Conservation (phyloP, 2,113 vertebrate species). For the Hyperopisus bebe region DNA sequence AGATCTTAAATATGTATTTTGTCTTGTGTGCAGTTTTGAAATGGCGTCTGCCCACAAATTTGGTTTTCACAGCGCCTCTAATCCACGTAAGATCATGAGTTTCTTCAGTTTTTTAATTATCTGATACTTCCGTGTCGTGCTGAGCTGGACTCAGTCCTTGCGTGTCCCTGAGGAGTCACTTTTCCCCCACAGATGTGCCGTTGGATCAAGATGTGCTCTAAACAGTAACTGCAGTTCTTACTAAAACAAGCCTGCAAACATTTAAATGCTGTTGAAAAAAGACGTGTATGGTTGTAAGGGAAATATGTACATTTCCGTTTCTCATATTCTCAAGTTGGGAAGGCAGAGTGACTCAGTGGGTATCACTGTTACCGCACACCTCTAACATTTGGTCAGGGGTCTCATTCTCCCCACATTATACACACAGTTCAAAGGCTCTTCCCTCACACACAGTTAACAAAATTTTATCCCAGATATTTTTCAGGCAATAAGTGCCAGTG, state of each 20-base stretch:
- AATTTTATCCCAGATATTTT: neutral
- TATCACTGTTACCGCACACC: neutral
- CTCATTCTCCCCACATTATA: neutral
- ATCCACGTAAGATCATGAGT: neutral
- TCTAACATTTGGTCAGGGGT: neutral
- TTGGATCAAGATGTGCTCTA: neutral
- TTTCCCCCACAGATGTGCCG: neutral
- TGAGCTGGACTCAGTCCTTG: neutral
- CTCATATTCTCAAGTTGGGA: neutral
- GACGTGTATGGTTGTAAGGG: neutral
- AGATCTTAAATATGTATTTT: neutral
- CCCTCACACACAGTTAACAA: neutral
- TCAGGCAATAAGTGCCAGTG: neutral
- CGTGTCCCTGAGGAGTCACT: neutral
- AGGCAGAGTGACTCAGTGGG: neutral
- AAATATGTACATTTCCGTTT: neutral
- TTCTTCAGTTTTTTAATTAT: neutral
- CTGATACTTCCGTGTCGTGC: neutral
- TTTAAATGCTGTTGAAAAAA: neutral
- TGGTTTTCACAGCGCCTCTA: neutral
- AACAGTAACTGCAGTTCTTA: neutral
- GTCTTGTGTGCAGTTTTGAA: neutral
- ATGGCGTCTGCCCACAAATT: neutral
- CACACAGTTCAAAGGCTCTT: neutral
- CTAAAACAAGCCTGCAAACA: neutral